Percentiles rank a stretch among this genome's conserved stretches.
Evolutionary conservation across 2,888 invertebrate species (phyloP).

Genomic region (Trachelus iudaicus): DNA sequence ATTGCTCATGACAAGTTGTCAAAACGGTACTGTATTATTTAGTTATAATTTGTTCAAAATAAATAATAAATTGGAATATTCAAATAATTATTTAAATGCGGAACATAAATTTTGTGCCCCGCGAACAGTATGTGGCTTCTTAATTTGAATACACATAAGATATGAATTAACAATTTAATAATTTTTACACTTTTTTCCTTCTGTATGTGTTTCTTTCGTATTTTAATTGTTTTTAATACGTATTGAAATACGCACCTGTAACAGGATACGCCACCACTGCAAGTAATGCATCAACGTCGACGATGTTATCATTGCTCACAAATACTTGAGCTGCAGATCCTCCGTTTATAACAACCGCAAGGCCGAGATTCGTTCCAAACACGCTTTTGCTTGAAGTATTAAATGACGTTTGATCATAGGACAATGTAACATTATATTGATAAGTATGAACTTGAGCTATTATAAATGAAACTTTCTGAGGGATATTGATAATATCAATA

Average conservation of each 20-base stretch:
- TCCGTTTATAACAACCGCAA: conserved; percentile 61
- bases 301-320: conserved; percentile 65
- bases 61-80: neutral
- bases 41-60: too few species aligned
- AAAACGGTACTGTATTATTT: neutral
- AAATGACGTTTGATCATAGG: conserved; percentile 61
- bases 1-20: neutral
- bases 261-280: conserved; percentile 69
- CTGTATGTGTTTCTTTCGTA: neutral
- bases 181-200: neutral
- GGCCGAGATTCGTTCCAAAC: conserved; percentile 74
- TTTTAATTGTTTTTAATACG: neutral
- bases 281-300: conserved; percentile 64
- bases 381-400: conserved; percentile 57
- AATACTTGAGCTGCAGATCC: conserved; percentile 55
- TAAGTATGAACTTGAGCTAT: conserved; percentile 76
- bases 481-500: conserved; percentile 66
- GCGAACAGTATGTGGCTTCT: neutral
- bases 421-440: conserved; percentile 70
- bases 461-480: conserved; percentile 68
- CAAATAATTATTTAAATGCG: neutral
- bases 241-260: conserved; percentile 63
- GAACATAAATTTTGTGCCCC: neutral
- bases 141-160: neutral
- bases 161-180: neutral